Base-by-base conservation (phyloP, 2,888 invertebrate species). In the Chironomus riparius region DNA sequence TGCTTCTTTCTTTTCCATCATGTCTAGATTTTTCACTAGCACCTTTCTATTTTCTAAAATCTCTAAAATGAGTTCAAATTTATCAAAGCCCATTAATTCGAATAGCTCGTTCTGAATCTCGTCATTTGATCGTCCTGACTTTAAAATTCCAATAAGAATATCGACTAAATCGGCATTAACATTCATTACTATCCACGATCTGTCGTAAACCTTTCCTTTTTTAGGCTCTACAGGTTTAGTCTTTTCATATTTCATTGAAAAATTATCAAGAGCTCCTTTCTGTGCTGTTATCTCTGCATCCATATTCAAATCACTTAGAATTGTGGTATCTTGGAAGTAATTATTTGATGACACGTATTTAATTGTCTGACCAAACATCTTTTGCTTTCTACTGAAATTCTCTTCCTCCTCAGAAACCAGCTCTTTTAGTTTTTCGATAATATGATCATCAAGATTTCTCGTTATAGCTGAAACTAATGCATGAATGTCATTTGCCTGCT, bases 41-140 rank as follows among this genome's bases (percentile, higher is more conserved):
- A 86, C 87, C 69, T 83, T 82, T 12, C 93, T 86, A 79, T 92
- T 88, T 73, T 88, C 85, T 38, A 94, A 82, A 77, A 94, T 82
- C 56, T 86, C 85, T 77, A 88, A 87, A 38, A 92, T 91, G 77
- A 94, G 86, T 80, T 93, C 93, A 82, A 94, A 89, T 79, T 90
- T 86, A 79, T 96, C 94, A 82, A 92, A 95, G 0, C 98, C 98
- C 24, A 96, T 86, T 4, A 97, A 84, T 80, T 98, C 97, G 82
- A 96, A 92, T 21, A 98, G 84, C 83, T 93, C 93, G 81, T 91
- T 91, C 82, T 94, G 91, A 77, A 94, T 84, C 80, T 92, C 92
- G 77, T 89, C 89, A 78, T 88, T 89, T 38, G 86, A 86, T 78
- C 87, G 86, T 13, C 87, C 84, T 0, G 89, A 88, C 78, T 88